A percentile compares a stretch with the other conserved stretches of the same genome.
phyloP scores from a whole-genome alignment of 2,888 invertebrate species.

The Diloba caeruleocephala region DNA sequence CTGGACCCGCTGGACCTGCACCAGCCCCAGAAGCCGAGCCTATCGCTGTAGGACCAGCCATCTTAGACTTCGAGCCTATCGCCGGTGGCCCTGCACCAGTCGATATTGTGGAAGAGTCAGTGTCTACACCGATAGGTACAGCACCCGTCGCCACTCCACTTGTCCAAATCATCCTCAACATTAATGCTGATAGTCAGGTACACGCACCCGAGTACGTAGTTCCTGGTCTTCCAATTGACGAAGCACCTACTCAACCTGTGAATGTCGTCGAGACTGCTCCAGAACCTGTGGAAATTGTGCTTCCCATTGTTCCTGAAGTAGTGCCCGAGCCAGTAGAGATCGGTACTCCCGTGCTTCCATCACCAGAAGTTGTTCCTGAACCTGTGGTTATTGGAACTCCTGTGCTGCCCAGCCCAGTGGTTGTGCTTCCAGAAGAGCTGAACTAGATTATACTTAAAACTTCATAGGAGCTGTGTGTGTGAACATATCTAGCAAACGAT shows the following conservation, averaged over 20 bases:
- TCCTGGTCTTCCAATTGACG: constrained; percentile 14
- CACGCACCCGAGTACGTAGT: constrained; percentile 40
- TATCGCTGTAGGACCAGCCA: constrained; percentile 25
- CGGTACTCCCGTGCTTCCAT: constrained; percentile 33
- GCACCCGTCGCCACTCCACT: constrained; percentile 33
- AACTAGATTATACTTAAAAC: constrained; percentile 38
- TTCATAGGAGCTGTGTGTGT: too few species aligned
- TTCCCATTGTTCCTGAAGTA: constrained; percentile 9
- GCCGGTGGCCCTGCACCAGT: constrained; percentile 37
- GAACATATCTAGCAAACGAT: too few species aligned
- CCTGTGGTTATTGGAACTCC: constrained; percentile 29
- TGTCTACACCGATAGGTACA: too few species aligned
- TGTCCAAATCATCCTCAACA: constrained; percentile 66
- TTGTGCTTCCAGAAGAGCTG: constrained; percentile 46
- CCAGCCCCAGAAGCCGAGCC: constrained; percentile 20
- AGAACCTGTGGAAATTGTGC: constrained; percentile 32
- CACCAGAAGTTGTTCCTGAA: constrained; percentile 7
- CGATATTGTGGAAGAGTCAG: constrained; percentile 3
- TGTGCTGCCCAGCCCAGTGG: constrained; percentile 39
- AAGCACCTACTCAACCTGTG: constrained; percentile 30
- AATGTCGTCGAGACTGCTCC: constrained; percentile 29
- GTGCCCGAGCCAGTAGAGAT: constrained; percentile 21
- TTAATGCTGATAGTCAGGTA: constrained; percentile 43
- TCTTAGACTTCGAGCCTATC: constrained; percentile 31
- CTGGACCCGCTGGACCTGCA: constrained; percentile 40